Evolutionary conservation across 2,113 vertebrate genomes (phyloP), one percentile per base, ranked within the genome.

Genomic region (Hystrix brachyura): DNA sequence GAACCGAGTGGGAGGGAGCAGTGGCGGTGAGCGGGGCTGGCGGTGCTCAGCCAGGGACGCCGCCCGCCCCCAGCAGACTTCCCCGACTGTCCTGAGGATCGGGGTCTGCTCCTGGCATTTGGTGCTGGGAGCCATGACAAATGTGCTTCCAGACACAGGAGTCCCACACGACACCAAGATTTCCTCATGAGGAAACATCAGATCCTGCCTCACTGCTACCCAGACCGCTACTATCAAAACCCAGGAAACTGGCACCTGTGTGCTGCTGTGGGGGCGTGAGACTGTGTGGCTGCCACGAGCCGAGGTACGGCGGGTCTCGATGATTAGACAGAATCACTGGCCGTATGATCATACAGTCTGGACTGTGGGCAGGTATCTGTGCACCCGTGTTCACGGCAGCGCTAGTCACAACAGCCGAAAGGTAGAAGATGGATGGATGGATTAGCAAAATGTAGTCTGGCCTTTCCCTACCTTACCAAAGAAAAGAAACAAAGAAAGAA

Each of bases 1-100:
- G 55, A 0, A 21, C 1, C 9, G 3, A 4, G 27, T 17, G 57
- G 64, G 4, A 27, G 0, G 7, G 65, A 8, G 18, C 21, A 29
- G 62, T 10, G 48, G 55, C 27, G 34, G 60, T 1, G 17, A 7
- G 15, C 51, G 19, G 38, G 25, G 9, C 13, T 51, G 81, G 15
- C 12, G 43, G 53, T 3, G 83, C 62, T 86, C 48, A n/a, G 74
- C 23, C 11, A 7, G 79, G 19, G 79, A 51, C 27, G 11, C n/a
- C 18, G 5, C 60, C 29, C 11, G 15, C 46, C 48, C 82, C 76
- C 62, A n/a, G 60, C 8, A 9, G 53, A 43, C 23, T 48, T 32
- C 43, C 62, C 81, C 72, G 34, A 57, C 72, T 84, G n/a, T 69
- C 81, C 19, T 13, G n/a, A 65, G n/a, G 25, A 18, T 0, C 10